These are phyloP conservation scores for Gibbula magus DNA, from an alignment of 2,888 invertebrate species.

Conservation along the genomic window DNA sequence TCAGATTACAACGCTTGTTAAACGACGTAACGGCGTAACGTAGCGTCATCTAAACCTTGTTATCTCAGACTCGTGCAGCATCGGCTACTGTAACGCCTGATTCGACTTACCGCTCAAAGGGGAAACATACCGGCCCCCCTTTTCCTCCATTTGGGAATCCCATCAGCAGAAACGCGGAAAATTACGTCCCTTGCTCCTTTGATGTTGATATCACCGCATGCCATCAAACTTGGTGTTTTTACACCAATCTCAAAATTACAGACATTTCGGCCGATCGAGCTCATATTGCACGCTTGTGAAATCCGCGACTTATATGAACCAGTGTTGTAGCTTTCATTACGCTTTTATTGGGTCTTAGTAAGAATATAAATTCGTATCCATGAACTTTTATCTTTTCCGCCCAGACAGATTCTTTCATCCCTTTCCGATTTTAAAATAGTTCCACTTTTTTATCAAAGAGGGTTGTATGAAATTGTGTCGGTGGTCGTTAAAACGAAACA, in stretches of 20 bases:
- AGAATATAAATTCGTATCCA: slow-evolving; percentile 8
- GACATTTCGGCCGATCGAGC: background rate
- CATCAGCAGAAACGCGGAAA: slow-evolving; percentile 28
- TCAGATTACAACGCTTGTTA: no score
- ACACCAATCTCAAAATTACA: slow-evolving; percentile 20
- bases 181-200: slow-evolving; percentile 22
- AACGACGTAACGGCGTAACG: no score
- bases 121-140: background rate
- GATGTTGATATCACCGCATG: slow-evolving; percentile 23
- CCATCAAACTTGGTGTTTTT: slow-evolving; percentile 16
- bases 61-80: background rate
- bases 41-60: no score
- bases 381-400: background rate
- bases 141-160: background rate
- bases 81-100: background rate
- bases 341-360: slow-evolving; percentile 23
- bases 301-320: background rate
- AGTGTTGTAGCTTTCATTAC: slow-evolving; percentile 7
- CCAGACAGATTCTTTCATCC: slow-evolving; percentile 15
- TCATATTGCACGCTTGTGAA: slow-evolving; percentile 1
- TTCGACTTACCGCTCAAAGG: background rate
- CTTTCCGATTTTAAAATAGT: background rate
- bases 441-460: background rate
- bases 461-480: background rate
- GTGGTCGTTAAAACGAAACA: slow-evolving; percentile 15